Conservation (phyloP, 2,113 vertebrate species). For the Dendropsophus ebraccatus region DNA sequence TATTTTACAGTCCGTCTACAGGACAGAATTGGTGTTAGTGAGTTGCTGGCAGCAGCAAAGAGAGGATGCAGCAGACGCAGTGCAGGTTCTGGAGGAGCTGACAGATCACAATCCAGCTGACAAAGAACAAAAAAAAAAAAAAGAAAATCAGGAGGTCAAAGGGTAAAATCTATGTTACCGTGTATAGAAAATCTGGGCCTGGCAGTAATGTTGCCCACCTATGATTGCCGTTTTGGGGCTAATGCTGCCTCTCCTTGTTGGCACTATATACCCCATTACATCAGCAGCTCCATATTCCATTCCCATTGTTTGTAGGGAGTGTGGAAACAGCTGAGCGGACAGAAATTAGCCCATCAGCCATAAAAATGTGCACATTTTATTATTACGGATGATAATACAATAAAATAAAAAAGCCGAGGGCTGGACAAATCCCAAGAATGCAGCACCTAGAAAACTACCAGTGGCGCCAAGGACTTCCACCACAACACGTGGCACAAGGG, state of each 20-base stretch:
- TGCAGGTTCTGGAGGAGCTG: conserved; percentile 61
- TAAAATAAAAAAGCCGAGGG: too few relatives aligned
- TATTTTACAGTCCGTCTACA: background rate
- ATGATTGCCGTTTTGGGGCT: background rate
- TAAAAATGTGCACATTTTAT: too few relatives aligned
- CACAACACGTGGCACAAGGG: background rate
- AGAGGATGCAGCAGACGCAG: conserved; percentile 58
- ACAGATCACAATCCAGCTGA: conserved; percentile 50
- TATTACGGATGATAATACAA: too few relatives aligned
- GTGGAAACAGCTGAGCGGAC: background rate
- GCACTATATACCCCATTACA: background rate
- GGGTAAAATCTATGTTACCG: too few relatives aligned
- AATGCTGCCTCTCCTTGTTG: background rate
- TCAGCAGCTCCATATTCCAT: background rate
- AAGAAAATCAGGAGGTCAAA: background rate
- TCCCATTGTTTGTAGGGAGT: background rate
- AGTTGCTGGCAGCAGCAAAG: conserved; percentile 29
- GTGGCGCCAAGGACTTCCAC: too few relatives aligned
- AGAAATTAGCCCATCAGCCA: too few relatives aligned
- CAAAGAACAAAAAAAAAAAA: background rate
- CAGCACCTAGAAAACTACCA: too few relatives aligned
- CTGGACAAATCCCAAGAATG: too few relatives aligned
- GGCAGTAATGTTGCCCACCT: background rate
- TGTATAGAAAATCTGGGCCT: background rate
- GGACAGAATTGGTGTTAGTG: background rate